phyloP scores from a whole-genome alignment of 2,797 vertebrate species.

The Sciurus vulgaris region DNA sequence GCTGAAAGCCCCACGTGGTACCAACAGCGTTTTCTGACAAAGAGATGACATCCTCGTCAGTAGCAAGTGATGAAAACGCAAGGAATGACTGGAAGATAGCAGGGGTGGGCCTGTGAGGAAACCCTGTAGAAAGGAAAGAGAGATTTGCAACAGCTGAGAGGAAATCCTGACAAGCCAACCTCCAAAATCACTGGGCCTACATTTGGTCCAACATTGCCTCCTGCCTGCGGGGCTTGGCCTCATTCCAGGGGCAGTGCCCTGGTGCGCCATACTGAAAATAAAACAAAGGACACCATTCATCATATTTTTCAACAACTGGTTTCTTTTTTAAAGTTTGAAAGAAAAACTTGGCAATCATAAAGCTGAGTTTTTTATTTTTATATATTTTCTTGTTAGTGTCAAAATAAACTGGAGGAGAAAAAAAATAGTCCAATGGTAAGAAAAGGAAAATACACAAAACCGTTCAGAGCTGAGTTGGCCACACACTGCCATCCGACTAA shows the following conservation, averaged over 20 bases:
- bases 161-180: slow-evolving; percentile 16
- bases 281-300: slow-evolving; percentile 75
- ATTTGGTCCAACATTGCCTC: not conserved
- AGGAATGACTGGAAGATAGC: slow-evolving; percentile 30
- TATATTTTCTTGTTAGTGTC: slow-evolving; percentile 79
- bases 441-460: slow-evolving; percentile 74
- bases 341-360: slow-evolving; percentile 70
- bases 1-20: not conserved
- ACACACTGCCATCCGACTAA: slow-evolving; percentile 60
- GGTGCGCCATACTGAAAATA: slow-evolving; percentile 47
- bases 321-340: slow-evolving; percentile 65
- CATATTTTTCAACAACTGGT: slow-evolving; percentile 80
- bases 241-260: not conserved
- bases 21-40: slow-evolving; percentile 20
- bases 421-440: slow-evolving; percentile 73
- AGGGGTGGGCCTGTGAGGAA: not conserved
- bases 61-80: slow-evolving; percentile 59
- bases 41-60: slow-evolving; percentile 47
- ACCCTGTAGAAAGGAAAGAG: not conserved
- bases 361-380: slow-evolving; percentile 67
- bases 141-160: slow-evolving; percentile 12
- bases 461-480: slow-evolving; percentile 50
- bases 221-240: slow-evolving; percentile 30
- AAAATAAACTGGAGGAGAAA: slow-evolving; percentile 70
- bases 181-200: not conserved